A percentile compares a stretch with the other conserved stretches of the same genome.
Evolutionary conservation across 1,140 invertebrate genomes (phyloP).

Genomic region (Eueides isabella): DNA sequence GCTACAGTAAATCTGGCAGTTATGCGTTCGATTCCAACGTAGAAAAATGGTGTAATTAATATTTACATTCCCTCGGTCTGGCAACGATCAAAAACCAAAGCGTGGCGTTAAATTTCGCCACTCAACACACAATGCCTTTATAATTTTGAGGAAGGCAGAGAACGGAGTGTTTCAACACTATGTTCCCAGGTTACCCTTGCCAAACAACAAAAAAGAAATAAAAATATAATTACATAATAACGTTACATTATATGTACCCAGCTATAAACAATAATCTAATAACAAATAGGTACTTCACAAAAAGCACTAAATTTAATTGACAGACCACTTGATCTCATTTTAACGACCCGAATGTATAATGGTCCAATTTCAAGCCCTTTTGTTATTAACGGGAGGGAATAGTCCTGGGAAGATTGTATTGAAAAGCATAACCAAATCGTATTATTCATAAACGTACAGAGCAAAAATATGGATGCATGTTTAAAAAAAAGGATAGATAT

Average conservation of each 20-base stretch:
- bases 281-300: conserved; percentile 21
- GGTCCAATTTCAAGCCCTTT: conserved; percentile 31
- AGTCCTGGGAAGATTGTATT: conserved; percentile 19
- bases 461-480: background rate
- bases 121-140: too few species aligned
- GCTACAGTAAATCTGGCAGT: too few species aligned
- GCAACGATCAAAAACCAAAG: too few species aligned
- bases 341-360: conserved; percentile 37
- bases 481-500: background rate
- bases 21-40: too few species aligned
- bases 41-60: too few species aligned
- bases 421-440: background rate
- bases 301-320: conserved; percentile 40
- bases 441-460: background rate
- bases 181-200: too few species aligned
- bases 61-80: too few species aligned
- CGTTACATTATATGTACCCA: background rate
- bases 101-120: too few species aligned
- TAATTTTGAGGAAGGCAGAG: too few species aligned
- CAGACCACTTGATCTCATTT: conserved; percentile 41
- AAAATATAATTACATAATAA: background rate
- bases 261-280: conserved; percentile 29
- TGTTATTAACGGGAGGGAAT: conserved; percentile 25
- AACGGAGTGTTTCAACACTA: too few species aligned
- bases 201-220: too few species aligned